Base-by-base conservation (phyloP, 2,113 vertebrate species). In the Tautogolabrus adspersus region DNA sequence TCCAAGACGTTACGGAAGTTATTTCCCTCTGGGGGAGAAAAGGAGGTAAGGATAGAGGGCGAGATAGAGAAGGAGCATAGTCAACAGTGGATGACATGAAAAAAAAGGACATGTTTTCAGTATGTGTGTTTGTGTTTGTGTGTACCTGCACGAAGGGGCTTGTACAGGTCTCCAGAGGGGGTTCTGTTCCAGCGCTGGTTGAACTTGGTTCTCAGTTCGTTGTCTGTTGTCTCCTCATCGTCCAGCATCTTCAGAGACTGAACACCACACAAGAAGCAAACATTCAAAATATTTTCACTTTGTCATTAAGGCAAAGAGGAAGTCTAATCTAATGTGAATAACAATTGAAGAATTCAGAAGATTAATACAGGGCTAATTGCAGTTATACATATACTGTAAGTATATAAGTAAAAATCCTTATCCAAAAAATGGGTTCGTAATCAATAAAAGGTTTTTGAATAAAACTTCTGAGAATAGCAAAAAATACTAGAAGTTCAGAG, bases 121-220 rank as follows among this genome's bases (percentile, higher is more conserved):
- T 6, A 3, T 34, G 30, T 34, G 30, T 34, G 30, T 6, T 1
- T 34, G 30, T 34, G 30, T 6, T 1, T 58, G 34, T 55, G 55
- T 46, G 10, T 91, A 98, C 97, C 97, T 92, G 95, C 10, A 83
- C 98, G 95, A 65, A 99, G 93, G 56, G 97, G 94, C 81, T 97
- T 99, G 75, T 99, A 99, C 8, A 99, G 96, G 2, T 99, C 98
- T 68, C 87, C 96, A 72, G 98, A 99, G 7, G 97, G 94, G 0
- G 97, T 99, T 90, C 98, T 95, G 93, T 96, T 97, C 98, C 98
- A 99, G 59, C 97, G 97, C 66, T 99, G 97, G 85, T 93, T 98
- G 90, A 99, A 99, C 91, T 99, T 99, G 69, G 93, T 86, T 91
- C 95, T 93, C 80, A 99, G 91, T 23, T 99, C 98, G 54, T 94